Conservation (phyloP, 2,888 invertebrate species). For the Drosophila anceps region DNA sequence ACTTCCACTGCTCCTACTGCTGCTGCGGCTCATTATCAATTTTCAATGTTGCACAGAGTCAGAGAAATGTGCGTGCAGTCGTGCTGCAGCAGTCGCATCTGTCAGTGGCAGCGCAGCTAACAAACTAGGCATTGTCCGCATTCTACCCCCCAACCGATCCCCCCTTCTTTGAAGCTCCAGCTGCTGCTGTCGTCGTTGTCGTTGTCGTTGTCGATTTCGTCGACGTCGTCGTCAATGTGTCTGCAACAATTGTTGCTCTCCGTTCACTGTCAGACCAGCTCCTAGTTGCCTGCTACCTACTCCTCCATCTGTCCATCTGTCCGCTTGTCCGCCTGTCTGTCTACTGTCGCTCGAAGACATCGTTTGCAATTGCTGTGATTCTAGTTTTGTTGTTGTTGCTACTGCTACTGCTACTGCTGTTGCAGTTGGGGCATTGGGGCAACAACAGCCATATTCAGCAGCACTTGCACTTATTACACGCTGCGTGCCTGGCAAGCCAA, state of each 20-base stretch:
- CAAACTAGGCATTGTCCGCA: slow-evolving; percentile 57
- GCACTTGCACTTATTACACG: slow-evolving; percentile 73
- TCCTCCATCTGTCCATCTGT: neutral
- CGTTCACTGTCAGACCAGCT: slow-evolving; percentile 57
- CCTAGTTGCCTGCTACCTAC: slow-evolving; percentile 16
- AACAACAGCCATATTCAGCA: slow-evolving; percentile 40
- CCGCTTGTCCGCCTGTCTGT: slow-evolving; percentile 15
- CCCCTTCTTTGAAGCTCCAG: neutral
- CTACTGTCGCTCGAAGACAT: slow-evolving; percentile 55
- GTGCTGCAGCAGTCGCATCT: slow-evolving; percentile 59
- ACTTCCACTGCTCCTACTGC: slow-evolving; percentile 35
- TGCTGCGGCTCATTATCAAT: slow-evolving; percentile 76
- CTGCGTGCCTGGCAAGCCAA: slow-evolving; percentile 66
- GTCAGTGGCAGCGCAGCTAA: slow-evolving; percentile 52
- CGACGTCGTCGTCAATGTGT: slow-evolving; percentile 73
- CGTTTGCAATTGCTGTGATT: slow-evolving; percentile 69
- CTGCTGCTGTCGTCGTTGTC: slow-evolving; percentile 12
- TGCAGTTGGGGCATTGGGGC: slow-evolving; percentile 73
- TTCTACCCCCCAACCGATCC: neutral
- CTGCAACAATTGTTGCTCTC: slow-evolving; percentile 81
- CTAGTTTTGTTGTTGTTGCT: slow-evolving; percentile 40
- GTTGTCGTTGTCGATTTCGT: slow-evolving; percentile 67
- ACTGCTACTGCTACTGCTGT: too few species aligned
- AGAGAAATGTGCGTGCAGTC: slow-evolving; percentile 61
- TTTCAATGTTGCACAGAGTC: slow-evolving; percentile 61